Evolutionary conservation across 1,140 invertebrate genomes (phyloP), one percentile per base, ranked within the genome.

Genomic region (Drosophila quadrilineata): DNA sequence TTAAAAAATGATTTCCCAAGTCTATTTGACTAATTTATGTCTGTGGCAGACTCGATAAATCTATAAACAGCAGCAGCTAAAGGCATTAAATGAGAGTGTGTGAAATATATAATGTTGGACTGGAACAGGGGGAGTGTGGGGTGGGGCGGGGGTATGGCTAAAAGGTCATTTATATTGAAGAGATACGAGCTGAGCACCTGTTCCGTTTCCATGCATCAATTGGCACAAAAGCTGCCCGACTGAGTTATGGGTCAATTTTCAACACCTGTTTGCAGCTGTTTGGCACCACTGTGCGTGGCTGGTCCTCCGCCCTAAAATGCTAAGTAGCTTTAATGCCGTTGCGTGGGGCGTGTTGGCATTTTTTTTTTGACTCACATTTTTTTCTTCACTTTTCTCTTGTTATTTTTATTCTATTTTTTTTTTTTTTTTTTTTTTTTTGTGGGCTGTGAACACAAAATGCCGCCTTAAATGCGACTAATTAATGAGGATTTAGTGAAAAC

Each of bases 401-500:
- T 33, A 40, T 29, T 26, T 45, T 26, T 45, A 6, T 26, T 31
- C 28, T 60, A 4, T 33, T 38, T 17, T n/a, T 3, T 14, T 22
- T 14, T 17, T 53, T 26, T 43, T 36, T 46, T 38, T 57, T 65
- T 53, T 52, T 69, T 50, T 69, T 35, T 24, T 48, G n/a, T n/a
- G n/a, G n/a, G n/a, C n/a, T n/a, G n/a, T 29, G 46, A 45, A 56
- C 49, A 54, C 33, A 56, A 74, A 76, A 79, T 71, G 70, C 74
- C 71, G 79, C 75, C 56, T 73, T 86, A 86, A 85, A 85, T 85
- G 79, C 79, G 74, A 85, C 79, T 85, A 85, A 85, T 85, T 85
- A 85, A 85, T 85, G 79, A 72, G 79, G 79, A 85, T 85, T 85
- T 85, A 85, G 79, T 86, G 75, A 79, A 86, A 85, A 85, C 79